phyloP scores from a whole-genome alignment of 1,140 invertebrate species.

The Drosophila melanogaster region Release_6_plus_ISO1_MT NT_037436.4:7142001-7142500 shows the following conservation, averaged over 20 bases:
- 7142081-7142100: neutral
- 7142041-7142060: slow-evolving; percentile 96
- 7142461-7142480: slow-evolving; percentile 85
- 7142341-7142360: slow-evolving; percentile 95
- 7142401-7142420: slow-evolving; percentile 94
- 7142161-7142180: slow-evolving; percentile 94
- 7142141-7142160: slow-evolving; percentile 93
- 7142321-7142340: slow-evolving; percentile 97
- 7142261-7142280: slow-evolving; percentile 95
- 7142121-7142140: slow-evolving; percentile 87
- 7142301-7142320: slow-evolving; percentile 92
- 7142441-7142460: neutral
- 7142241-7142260: slow-evolving; percentile 85
- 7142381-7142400: slow-evolving; percentile 95
- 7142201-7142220: slow-evolving; percentile 81
- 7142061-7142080: slow-evolving; percentile 90
- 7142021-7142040: slow-evolving; percentile 95
- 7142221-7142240: slow-evolving; percentile 85
- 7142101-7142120: neutral
- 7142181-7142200: slow-evolving; percentile 94
- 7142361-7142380: slow-evolving; percentile 96
- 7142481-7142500: slow-evolving; percentile 92
- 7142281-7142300: slow-evolving; percentile 91
- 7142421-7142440: slow-evolving; percentile 77
- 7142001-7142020: slow-evolving; percentile 97